Base-by-base conservation (phyloP, 2,113 vertebrate genomes). In the Gobio gobio region DNA sequence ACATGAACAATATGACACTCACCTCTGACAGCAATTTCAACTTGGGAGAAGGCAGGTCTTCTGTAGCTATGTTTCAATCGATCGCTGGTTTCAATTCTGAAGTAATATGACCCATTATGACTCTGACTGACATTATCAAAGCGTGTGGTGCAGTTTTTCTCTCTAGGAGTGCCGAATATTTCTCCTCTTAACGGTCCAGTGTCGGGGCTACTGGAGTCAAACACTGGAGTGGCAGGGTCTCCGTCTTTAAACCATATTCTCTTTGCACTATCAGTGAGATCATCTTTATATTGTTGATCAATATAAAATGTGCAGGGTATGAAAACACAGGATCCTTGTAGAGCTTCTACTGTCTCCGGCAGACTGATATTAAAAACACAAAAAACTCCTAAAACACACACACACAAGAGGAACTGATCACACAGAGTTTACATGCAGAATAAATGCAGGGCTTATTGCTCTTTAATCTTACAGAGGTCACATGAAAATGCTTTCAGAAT, bases 301-400 rank as follows among this genome's bases (percentile, higher is more conserved):
- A 85, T 72, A 0, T 85, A 9, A 70, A 85, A 87, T 2, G 36
- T 72, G 49, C 86, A 87, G 59, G 83, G 68, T 56, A 87, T 54
- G 51, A 85, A 66, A 77, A 82, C 83, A 72, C 86, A 87, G 7
- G 64, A 72, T 82, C 80, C 80, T 40, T 24, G 0, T 13, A 82
- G 49, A 77, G 59, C 86, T 82, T 82, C 78, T 70, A 85, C 47
- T 33, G 1, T 58, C 18, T 20, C 0, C 26, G 83, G 83, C 36
- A 85, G 83, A 61, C 0, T 74, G 51, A 87, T 72, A 18, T 0
- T 59, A n/a, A 43, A 87, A 5, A 0, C 73, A 84, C 68, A 51
- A 5, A 86, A 40, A 40, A 51, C 2, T 8, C 36, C 77, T 59
- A 26, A 58, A 77, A 47, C 51, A 85, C 49, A 86, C 45, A 86